Evolutionary conservation across 2,888 invertebrate species (phyloP).

Genomic region (Plebejus anna): DNA sequence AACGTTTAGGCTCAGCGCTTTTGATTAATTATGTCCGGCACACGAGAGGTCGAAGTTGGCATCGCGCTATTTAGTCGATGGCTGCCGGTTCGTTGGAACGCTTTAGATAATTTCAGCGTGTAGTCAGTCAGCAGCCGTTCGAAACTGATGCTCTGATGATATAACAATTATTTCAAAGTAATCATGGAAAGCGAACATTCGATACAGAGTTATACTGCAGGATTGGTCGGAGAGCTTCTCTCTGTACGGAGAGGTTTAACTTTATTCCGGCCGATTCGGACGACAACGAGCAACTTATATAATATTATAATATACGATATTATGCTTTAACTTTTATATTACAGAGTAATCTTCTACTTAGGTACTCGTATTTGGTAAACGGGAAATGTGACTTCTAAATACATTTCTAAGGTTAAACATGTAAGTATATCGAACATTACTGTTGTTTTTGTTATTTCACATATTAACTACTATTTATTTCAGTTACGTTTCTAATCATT

Average conservation of each 20-base stretch:
- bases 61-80: background rate
- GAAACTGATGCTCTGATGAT: background rate
- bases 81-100: background rate
- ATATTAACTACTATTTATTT: no score
- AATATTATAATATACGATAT: background rate
- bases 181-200: background rate
- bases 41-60: background rate
- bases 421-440: no score
- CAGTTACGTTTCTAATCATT: no score
- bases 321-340: background rate
- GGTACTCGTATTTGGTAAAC: no score
- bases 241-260: background rate
- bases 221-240: background rate
- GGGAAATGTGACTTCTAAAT: no score
- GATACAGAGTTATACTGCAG: background rate
- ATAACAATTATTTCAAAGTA: background rate
- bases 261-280: background rate
- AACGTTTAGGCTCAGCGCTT: background rate
- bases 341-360: slow-evolving; percentile 7
- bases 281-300: background rate
- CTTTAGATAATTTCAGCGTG: background rate
- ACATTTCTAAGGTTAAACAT: no score
- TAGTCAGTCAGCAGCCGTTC: background rate
- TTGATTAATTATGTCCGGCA: slow-evolving; percentile 5
- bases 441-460: no score